A percentile compares a stretch with the other conserved stretches of the same genome.
These are phyloP conservation scores for Bathynomus jamesi DNA, from an alignment of 1,140 invertebrate genomes.

Conservation along the genomic window DNA sequence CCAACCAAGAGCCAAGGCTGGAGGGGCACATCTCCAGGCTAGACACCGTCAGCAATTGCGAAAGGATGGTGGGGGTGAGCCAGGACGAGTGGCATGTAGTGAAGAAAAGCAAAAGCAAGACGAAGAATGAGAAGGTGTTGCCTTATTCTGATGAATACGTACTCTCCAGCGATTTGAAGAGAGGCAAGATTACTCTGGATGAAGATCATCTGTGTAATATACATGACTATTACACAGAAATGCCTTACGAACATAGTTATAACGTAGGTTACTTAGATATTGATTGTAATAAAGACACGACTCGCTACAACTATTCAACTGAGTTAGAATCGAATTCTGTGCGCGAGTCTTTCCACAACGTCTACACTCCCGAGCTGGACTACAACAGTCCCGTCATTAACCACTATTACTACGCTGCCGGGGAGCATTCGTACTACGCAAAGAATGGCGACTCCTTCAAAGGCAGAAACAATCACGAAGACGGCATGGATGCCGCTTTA, in stretches of 20 bases:
- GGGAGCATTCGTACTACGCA: background rate
- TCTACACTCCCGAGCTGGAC: background rate
- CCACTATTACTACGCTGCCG: background rate
- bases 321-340: background rate
- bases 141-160: background rate
- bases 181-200: background rate
- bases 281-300: background rate
- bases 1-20: background rate
- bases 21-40: background rate
- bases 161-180: background rate
- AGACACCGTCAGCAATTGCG: too few relatives aligned
- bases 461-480: too few relatives aligned
- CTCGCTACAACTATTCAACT: background rate
- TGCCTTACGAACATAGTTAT: background rate
- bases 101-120: background rate
- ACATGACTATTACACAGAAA: background rate
- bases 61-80: background rate
- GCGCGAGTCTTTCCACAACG: background rate
- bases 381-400: background rate
- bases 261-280: background rate
- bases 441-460: too few relatives aligned
- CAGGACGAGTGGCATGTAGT: background rate
- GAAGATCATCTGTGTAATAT: background rate
- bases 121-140: background rate
- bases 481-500: too few relatives aligned